These are phyloP conservation scores for Cygnus atratus DNA, from an alignment of 2,113 vertebrate species.

Conservation along the genomic window DNA sequence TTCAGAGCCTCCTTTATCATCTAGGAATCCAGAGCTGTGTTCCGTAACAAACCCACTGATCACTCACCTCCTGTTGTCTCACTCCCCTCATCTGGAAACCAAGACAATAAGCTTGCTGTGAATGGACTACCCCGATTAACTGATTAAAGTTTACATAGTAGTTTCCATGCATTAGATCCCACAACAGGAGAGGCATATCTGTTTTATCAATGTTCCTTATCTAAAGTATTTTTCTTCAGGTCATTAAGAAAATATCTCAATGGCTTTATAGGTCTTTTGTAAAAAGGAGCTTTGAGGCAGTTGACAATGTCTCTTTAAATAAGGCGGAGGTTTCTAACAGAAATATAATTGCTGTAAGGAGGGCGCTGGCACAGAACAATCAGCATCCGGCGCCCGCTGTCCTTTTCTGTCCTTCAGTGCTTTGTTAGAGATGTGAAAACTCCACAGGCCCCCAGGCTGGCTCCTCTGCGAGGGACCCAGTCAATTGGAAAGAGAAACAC, in stretches of 20 bases:
- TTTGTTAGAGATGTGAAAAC: conserved; percentile 26
- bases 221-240: not conserved
- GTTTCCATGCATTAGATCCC: not conserved
- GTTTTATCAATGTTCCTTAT: not conserved
- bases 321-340: conserved; percentile 21
- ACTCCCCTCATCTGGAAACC: not conserved
- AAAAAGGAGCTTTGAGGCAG: not conserved
- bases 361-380: conserved; percentile 34
- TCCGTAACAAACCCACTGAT: not conserved
- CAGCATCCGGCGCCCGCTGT: not conserved
- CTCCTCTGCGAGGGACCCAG: conserved; percentile 9
- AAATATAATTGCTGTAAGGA: conserved; percentile 45
- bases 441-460: conserved; percentile 18
- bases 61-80: not conserved
- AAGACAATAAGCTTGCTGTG: not conserved
- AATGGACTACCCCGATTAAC: not conserved
- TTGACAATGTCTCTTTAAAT: conserved; percentile 61
- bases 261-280: not conserved
- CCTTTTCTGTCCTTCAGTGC: conserved; percentile 56
- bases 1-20: not conserved
- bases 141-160: not conserved
- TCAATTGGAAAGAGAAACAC: conserved; percentile 42
- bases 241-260: not conserved
- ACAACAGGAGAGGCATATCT: not conserved
- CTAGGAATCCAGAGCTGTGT: not conserved